Conservation (phyloP, 2,797 vertebrate genomes). For the Diglossa cyanea region DNA sequence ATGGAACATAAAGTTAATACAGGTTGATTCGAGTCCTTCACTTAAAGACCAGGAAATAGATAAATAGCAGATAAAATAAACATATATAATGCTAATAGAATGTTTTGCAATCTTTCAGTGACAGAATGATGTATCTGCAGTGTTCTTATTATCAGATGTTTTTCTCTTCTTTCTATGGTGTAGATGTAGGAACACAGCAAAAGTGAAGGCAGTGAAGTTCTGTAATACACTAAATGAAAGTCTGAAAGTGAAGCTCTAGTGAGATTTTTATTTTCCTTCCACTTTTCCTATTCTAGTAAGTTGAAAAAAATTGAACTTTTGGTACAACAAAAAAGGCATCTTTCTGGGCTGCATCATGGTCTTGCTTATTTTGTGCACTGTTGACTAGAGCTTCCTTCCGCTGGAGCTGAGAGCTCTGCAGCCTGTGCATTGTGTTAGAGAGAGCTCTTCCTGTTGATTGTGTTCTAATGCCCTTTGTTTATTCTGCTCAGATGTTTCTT, state of each 20-base stretch:
- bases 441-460: constrained; percentile 76
- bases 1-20: neutral
- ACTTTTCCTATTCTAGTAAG: neutral
- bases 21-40: neutral
- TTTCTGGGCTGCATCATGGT: neutral
- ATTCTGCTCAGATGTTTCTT: constrained; percentile 69
- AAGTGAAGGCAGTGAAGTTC: neutral
- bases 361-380: constrained; percentile 18
- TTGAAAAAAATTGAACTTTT: neutral
- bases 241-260: neutral
- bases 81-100: neutral
- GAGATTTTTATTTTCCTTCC: neutral
- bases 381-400: constrained; percentile 57
- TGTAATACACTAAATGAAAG: neutral
- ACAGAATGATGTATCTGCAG: neutral
- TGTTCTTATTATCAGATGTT: neutral
- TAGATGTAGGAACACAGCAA: neutral
- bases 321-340: neutral
- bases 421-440: constrained; percentile 63
- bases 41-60: neutral
- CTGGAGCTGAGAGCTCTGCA: constrained; percentile 16
- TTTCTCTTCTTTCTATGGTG: neutral
- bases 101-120: neutral
- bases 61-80: neutral
- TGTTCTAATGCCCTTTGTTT: constrained; percentile 70